Evolutionary conservation across 2,113 vertebrate species (phyloP).

Genomic region (Rhegmatorhina hoffmannsi): DNA sequence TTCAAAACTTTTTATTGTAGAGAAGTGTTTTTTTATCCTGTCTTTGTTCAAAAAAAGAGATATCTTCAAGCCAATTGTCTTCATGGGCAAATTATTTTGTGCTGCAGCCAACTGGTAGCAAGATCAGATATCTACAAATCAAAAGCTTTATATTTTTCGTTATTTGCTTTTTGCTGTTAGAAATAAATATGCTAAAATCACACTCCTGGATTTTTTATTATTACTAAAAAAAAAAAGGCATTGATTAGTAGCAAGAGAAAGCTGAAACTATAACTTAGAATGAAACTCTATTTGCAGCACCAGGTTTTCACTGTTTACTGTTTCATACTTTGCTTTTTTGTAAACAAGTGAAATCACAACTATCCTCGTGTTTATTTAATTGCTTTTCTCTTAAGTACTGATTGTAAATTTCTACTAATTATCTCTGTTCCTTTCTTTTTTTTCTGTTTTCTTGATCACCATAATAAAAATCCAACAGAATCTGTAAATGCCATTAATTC

Average conservation of each 20-base stretch:
- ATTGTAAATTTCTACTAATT: background rate
- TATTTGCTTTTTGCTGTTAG: background rate
- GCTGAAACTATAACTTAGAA: background rate
- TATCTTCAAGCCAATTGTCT: slow-evolving; percentile 47
- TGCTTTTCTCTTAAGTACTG: background rate
- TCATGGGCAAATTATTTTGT: slow-evolving; percentile 16
- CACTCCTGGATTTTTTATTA: background rate
- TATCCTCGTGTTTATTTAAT: background rate
- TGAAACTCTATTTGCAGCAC: background rate
- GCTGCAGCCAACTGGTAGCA: background rate
- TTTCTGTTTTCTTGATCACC: background rate
- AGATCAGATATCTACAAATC: background rate
- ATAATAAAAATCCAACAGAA: background rate
- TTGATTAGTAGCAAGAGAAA: background rate
- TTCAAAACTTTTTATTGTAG: slow-evolving; percentile 40
- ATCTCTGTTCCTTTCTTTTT: background rate
- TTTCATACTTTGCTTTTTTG: background rate
- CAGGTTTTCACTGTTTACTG: background rate
- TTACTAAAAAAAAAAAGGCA: background rate
- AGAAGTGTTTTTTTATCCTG: background rate
- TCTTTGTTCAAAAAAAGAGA: slow-evolving; percentile 28
- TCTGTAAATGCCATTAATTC: background rate
- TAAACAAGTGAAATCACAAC: background rate
- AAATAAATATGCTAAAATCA: slow-evolving; percentile 20
- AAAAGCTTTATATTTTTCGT: slow-evolving; percentile 18